Conservation (phyloP, 2,888 invertebrate genomes). For the Diachrysia chrysitis region DNA sequence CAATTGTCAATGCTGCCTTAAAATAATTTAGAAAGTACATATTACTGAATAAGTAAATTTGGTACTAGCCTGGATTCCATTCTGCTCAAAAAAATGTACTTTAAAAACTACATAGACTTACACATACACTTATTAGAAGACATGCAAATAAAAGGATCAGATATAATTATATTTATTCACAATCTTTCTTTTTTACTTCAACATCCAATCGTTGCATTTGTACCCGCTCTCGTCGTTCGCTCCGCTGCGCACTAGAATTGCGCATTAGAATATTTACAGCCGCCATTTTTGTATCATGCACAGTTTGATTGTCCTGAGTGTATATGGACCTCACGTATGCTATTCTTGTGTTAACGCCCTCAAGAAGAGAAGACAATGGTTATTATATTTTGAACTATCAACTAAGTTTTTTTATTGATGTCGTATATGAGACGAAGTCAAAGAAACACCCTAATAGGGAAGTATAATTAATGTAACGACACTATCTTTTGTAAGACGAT, state of each 20-base stretch:
- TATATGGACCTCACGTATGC: not conserved
- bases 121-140: too few relatives aligned
- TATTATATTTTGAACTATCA: too few relatives aligned
- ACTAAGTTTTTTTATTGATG: not conserved
- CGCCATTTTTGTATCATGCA: not conserved
- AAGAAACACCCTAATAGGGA: slow-evolving; percentile 73
- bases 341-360: not conserved
- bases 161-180: too few relatives aligned
- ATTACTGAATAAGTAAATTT: too few relatives aligned
- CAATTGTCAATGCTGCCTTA: too few relatives aligned
- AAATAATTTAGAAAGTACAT: too few relatives aligned
- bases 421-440: slow-evolving; percentile 61
- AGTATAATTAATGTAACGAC: slow-evolving; percentile 66
- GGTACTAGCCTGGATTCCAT: too few relatives aligned
- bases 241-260: not conserved
- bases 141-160: too few relatives aligned
- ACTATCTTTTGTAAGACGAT: slow-evolving; percentile 79
- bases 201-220: not conserved
- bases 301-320: not conserved
- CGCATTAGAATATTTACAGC: too few relatives aligned
- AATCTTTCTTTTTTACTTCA: not conserved
- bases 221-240: not conserved
- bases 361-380: too few relatives aligned
- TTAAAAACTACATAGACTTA: too few relatives aligned
- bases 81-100: too few relatives aligned